Base-by-base conservation (phyloP, 2,113 vertebrate species). In the Leuciscus idus region DNA sequence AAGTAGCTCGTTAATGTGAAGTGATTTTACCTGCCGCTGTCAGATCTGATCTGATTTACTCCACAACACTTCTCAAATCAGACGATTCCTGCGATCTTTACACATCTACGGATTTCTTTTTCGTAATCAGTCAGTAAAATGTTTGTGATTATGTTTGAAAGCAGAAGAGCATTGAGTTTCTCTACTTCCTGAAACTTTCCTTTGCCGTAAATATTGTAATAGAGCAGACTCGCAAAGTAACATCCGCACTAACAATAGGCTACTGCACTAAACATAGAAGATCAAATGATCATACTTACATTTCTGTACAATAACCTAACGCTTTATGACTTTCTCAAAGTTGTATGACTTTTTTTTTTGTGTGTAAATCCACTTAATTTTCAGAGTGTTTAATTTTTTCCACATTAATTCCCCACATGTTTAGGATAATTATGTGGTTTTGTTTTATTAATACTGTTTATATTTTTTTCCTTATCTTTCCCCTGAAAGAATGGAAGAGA, bases 151-250 rank as follows among this genome's bases (percentile, higher is more conserved):
- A 28, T 19, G 9, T 50, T 66, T 68, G 28, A 83, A 83, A 70
- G 46, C 78, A 74, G 46, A 61, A 75, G 36, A 26, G 21, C 21
- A 4, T 11, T 48, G 68, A 64, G 73, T 61, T 46, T 39, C 61
- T 85, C 62, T 61, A 87, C 85, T 89, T 89, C 88, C 88, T 87
- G 85, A 87, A 87, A 89, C 83, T 78, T 33, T 85, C 83, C 84
- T 57, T 83, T 87, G 23, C 88, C 86, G 78, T 85, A 81, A 83
- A 39, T 3, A 30, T 12, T 28, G 36, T 55, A 73, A 48, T 48
- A 85, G 43, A 5, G 62, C 78, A n/a, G 39, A 19, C 59, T 7
- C 26, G 10, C 33, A 28, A 10, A 70, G 1, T n/a, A 23, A 52
- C 7, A 13, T 74, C 72, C 72, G 72, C 17, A 0, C 23, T 48